These are phyloP conservation scores for Trematocara zebra DNA, from an alignment of 2,113 vertebrate genomes.

Conservation along the genomic window DNA sequence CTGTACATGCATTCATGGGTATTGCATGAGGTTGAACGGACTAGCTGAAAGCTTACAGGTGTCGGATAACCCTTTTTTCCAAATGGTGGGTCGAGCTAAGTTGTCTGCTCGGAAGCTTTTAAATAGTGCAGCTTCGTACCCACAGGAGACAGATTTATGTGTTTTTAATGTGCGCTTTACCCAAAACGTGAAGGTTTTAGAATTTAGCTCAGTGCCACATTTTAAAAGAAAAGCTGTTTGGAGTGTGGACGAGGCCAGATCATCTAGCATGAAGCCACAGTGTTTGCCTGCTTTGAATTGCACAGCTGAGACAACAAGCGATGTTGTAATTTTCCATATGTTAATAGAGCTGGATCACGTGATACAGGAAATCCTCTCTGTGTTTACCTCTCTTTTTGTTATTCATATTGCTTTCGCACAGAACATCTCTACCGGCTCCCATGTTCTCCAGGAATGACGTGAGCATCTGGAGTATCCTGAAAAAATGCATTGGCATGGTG, in stretches of 20 bases:
- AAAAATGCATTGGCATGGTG: slow-evolving; percentile 99
- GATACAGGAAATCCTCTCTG: not conserved
- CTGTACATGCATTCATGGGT: slow-evolving; percentile 9
- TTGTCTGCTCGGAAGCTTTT: not conserved
- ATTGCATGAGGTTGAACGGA: slow-evolving; percentile 23
- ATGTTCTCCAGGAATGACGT: slow-evolving; percentile 98
- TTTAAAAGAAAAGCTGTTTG: not conserved
- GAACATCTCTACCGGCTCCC: slow-evolving; percentile 86
- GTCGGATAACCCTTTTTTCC: slow-evolving; percentile 28
- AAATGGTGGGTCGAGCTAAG: not conserved
- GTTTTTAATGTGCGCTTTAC: not conserved
- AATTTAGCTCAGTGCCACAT: not conserved
- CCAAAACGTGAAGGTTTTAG: not conserved
- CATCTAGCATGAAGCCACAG: not conserved
- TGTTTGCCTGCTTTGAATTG: not conserved
- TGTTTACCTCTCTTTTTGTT: not conserved
- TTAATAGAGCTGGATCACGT: not conserved
- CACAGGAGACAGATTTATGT: not conserved
- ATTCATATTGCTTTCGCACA: slow-evolving; percentile 37
- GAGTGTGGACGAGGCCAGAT: not conserved
- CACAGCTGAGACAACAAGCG: not conserved
- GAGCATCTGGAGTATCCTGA: slow-evolving; percentile 97
- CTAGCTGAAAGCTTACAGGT: slow-evolving; percentile 34
- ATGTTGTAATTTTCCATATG: not conserved
- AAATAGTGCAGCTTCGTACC: not conserved